Conservation (phyloP, 2,113 vertebrate species). For the Mesitornis unicolor region DNA sequence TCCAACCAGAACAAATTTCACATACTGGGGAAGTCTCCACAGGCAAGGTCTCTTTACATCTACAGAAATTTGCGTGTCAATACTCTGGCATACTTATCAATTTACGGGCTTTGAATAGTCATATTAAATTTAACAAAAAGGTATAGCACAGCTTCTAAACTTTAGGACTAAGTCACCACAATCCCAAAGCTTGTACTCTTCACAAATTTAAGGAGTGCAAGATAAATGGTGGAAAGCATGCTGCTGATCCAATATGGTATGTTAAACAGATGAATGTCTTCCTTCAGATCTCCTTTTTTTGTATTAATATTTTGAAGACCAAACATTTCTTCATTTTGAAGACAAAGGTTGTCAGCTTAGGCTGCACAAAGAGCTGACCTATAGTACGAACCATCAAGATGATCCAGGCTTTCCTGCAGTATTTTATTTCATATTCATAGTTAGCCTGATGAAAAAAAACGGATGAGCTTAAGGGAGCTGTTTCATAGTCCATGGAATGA, state of each 20-base stretch:
- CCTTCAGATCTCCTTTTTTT: neutral
- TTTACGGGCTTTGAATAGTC: neutral
- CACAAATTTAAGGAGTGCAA: neutral
- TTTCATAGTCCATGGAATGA: neutral
- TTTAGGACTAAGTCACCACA: neutral
- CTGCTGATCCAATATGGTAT: neutral
- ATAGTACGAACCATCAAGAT: neutral
- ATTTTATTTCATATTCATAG: neutral
- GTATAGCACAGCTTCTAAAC: neutral
- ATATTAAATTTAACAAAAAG: neutral
- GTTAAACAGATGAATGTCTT: neutral
- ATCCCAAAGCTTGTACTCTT: neutral
- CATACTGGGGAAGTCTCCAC: neutral
- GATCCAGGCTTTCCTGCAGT: neutral
- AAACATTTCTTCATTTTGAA: neutral
- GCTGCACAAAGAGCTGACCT: neutral
- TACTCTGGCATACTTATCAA: neutral
- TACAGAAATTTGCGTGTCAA: neutral
- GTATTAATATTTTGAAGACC: neutral
- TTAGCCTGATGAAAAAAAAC: neutral
- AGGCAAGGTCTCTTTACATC: neutral
- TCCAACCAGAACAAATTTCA: neutral
- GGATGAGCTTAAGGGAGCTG: neutral
- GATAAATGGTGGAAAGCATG: neutral
- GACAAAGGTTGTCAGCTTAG: neutral